Conservation (phyloP, 2,113 vertebrate genomes). For the Pachypanchax playfairii region DNA sequence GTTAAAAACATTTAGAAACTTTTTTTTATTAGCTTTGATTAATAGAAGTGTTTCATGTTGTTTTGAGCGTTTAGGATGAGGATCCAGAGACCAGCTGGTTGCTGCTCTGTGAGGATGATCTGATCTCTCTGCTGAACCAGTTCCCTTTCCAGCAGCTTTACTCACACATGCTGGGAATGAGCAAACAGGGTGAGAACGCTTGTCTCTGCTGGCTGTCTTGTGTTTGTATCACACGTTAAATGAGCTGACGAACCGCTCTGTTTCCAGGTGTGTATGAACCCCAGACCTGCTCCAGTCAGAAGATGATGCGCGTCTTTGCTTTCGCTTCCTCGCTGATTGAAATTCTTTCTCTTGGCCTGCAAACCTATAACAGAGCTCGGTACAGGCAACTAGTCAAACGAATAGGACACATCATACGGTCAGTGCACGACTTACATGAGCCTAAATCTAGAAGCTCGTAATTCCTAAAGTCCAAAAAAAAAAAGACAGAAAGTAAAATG, state of each 20-base stretch:
- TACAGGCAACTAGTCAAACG: constrained; percentile 96
- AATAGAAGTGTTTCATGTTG: too few species aligned
- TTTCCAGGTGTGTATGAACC: constrained; percentile 86
- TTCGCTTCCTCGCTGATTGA: constrained; percentile 93
- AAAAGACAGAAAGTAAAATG: background rate
- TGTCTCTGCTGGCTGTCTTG: constrained; percentile 29
- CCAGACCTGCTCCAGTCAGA: constrained; percentile 88
- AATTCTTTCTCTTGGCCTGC: constrained; percentile 88
- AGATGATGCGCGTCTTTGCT: constrained; percentile 97
- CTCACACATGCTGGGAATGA: constrained; percentile 91
- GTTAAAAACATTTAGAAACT: too few species aligned
- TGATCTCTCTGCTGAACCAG: constrained; percentile 89
- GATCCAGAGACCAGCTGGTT: constrained; percentile 94
- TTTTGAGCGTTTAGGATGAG: constrained; percentile 85
- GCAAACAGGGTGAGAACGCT: constrained; percentile 81
- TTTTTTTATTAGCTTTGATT: background rate
- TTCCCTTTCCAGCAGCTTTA: constrained; percentile 96
- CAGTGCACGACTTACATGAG: constrained; percentile 12
- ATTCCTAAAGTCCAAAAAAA: constrained; percentile 2
- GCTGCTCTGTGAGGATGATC: constrained; percentile 92
- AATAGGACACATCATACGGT: constrained; percentile 95
- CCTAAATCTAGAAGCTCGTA: background rate
- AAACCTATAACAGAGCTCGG: constrained; percentile 93
- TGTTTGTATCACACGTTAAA: background rate
- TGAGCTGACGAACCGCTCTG: constrained; percentile 5